Evolutionary conservation across 23 tunicate species (phyloP).

Genomic region (Phallusia fumigata): DNA sequence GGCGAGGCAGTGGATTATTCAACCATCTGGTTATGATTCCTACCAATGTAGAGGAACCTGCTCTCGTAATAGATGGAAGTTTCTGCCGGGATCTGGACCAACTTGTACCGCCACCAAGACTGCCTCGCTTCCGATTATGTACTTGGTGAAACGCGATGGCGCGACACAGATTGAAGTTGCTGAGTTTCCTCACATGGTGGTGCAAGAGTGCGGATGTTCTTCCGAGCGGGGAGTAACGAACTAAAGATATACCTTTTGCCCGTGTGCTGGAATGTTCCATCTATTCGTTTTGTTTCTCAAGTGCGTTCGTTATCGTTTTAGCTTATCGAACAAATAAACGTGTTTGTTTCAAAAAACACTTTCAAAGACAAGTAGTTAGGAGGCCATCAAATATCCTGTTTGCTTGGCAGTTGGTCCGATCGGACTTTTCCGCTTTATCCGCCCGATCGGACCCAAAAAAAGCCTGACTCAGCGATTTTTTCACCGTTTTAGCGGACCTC

Average conservation of each 20-base stretch:
- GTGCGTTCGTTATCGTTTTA: too few relatives aligned
- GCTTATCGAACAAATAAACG: too few relatives aligned
- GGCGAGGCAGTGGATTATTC: conserved; percentile 77
- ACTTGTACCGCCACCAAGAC: conserved; percentile 70
- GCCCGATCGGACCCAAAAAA: too few relatives aligned
- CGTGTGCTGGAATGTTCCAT: conserved; percentile 1
- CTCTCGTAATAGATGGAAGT: conserved; percentile 31
- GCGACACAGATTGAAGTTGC: conserved; percentile 55
- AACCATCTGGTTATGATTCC: conserved; percentile 82
- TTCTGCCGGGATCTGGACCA: conserved; percentile 26
- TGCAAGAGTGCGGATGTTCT: conserved; percentile 70
- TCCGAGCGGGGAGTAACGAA: conserved; percentile 30
- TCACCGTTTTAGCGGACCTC: too few relatives aligned
- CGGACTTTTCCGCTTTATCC: too few relatives aligned
- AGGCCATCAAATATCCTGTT: too few relatives aligned
- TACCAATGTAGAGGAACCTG: conserved; percentile 67
- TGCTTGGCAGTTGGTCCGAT: too few relatives aligned
- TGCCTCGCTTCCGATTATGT: conserved; percentile 76
- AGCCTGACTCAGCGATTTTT: too few relatives aligned
- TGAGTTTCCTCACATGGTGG: conserved; percentile 88
- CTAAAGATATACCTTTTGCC: not conserved
- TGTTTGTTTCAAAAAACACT: too few relatives aligned
- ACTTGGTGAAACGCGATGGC: conserved; percentile 65
- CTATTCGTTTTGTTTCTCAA: conserved; percentile 3
- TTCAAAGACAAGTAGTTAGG: too few relatives aligned